Base-by-base conservation (phyloP, 2,888 invertebrate genomes). In the Cenopis cana region DNA sequence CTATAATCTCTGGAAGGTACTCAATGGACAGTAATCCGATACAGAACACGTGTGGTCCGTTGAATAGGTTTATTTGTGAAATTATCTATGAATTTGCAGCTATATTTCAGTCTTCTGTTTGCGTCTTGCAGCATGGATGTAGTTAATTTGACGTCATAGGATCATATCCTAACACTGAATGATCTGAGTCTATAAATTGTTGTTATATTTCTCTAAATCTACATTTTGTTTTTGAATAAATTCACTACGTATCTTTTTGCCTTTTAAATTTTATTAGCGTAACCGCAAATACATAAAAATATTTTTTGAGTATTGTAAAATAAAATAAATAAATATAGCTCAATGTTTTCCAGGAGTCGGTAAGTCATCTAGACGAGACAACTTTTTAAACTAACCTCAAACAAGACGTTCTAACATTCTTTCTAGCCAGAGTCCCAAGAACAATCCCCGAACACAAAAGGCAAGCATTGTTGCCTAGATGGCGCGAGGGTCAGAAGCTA, bases 401-500 rank as follows among this genome's bases (percentile, higher is more conserved):
- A 46, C 46, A 46, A 46, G 46, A 46, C n/a, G 18, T 50, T 50
- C 50, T 36, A 36, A n/a, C 36, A 55, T 56, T 56, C 36, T 61
- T 61, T 46, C 33, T 33, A 5, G 52, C 29, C 68, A 68, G 20
- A 49, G 55, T 68, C 52, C 50, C 52, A 18, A 64, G 33, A 69
- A 62, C 62, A 64, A 66, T 64, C 46, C 50, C 46, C 17, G 36
- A 70, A 60, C 59, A 66, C 65, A 70, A 46, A 65, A 65, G 70
- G 70, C 59, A 68, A 59, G 59, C 62, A 65, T 82, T 81, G 83
- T 79, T 79, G 79, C 78, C 74, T 81, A 82, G 79, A 82, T 81
- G 80, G 82, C 78, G 79, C 81, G 76, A 77, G 73, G 88, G 88
- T 89, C 87, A 87, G 80, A 82, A 81, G 87, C 80, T 87, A 89